Evolutionary conservation across 2,113 vertebrate species (phyloP), one percentile per base, ranked within the genome.

Genomic region (Nyctereutes procyonoides): DNA sequence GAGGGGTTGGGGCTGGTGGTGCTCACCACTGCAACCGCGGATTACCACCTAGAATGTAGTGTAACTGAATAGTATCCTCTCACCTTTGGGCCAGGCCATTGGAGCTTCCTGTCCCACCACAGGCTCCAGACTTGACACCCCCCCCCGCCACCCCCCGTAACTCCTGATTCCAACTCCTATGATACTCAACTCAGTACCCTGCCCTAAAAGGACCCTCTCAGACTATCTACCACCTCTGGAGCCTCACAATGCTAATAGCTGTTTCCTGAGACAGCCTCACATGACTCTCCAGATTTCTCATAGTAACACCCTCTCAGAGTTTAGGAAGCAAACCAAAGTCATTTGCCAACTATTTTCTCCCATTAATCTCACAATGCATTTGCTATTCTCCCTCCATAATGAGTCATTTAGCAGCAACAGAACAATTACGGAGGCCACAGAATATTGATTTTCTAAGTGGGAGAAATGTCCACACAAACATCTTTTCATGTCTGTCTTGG

Each of bases 321-420:
- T 98, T 82, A 90, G 26, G 97, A 97, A 98, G 88, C 96, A 91
- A 97, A 97, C 92, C 97, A 92, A 93, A 98, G 98, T 81, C 96
- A 98, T 96, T 96, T 97, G 96, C 98, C 98, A 97, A 98, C 98
- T 98, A 97, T 96, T 97, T 95, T 95, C 83, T 96, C 96, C 97
- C 95, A 97, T 98, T 97, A 89, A 71, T 97, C 96, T 90, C 90
- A 93, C 97, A 90, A 91, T 73, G n/a, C 94, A 43, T 74, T 88
- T n/a, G 95, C 98, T 97, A 95, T 97, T 98, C 97, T 98, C 97
- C 94, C 79, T 95, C 97, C 88, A 93, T 96, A 98, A 98, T 95
- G 97, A 98, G 98, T 98, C 98, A 98, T 98, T 98, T 98, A 98
- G 95, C 98, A 98, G 97, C 98, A 98, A 98, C 97, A 88, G 60